Percentiles rank a stretch among this genome's conserved stretches.
Evolutionary conservation across 2,888 invertebrate species (phyloP).

Genomic region (Koerneria pararmatus): DNA sequence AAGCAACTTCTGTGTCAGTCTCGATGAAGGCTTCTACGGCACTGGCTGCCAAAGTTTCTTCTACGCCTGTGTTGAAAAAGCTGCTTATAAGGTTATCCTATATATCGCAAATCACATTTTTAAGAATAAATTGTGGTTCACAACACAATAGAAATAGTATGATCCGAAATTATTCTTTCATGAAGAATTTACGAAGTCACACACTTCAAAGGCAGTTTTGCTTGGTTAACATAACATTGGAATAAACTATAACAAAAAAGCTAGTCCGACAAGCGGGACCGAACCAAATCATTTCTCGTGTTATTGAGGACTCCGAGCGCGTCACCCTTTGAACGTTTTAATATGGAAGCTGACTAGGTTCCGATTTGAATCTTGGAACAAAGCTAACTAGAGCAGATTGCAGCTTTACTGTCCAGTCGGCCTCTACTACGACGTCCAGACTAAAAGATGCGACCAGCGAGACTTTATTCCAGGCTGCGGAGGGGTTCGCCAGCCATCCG

Average conservation of each 20-base stretch:
- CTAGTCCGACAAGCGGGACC: no score
- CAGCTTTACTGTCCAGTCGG: slow-evolving; percentile 17
- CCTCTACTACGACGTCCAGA: slow-evolving; percentile 12
- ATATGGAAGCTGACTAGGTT: background rate
- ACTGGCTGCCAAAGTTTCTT: slow-evolving; percentile 17
- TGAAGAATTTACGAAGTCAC: no score
- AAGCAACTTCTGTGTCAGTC: slow-evolving; percentile 12
- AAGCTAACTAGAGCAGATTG: no score
- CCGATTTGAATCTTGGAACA: background rate
- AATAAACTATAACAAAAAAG: no score
- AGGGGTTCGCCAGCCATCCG: background rate
- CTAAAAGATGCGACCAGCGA: slow-evolving; percentile 2
- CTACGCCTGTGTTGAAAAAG: slow-evolving; percentile 11
- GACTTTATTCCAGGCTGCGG: slow-evolving; percentile 10
- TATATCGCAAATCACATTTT: background rate
- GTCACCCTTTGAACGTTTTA: background rate
- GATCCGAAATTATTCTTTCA: no score
- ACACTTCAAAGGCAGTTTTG: no score
- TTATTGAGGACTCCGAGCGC: no score
- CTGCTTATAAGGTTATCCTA: slow-evolving; percentile 16
- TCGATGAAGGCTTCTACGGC: slow-evolving; percentile 18
- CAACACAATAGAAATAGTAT: no score
- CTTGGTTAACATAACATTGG: no score
- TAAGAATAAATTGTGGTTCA: background rate
- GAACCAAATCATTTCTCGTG: no score